Conservation (phyloP, 23 tunicate genomes). For the Oikopleura dioica region DNA sequence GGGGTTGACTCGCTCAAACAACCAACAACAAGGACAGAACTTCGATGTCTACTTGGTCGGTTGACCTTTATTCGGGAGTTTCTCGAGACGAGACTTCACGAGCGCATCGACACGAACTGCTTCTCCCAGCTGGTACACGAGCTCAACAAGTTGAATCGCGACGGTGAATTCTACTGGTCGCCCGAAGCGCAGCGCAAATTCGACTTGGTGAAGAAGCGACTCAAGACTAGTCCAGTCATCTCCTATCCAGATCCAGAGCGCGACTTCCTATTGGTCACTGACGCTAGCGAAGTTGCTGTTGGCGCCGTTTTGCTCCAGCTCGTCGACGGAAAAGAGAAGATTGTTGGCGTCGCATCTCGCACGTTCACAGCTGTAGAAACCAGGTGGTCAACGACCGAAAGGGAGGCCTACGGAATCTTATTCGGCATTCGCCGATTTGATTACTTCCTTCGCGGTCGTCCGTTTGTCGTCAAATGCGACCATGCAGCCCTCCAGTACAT, state of each 20-base stretch:
- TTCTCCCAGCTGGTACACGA: not conserved
- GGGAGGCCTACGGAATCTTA: slow-evolving; percentile 13
- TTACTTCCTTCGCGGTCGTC: not conserved
- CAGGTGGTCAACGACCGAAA: slow-evolving; percentile 14
- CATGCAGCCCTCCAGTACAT: not conserved
- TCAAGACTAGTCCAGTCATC: not conserved
- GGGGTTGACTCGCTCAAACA: not conserved
- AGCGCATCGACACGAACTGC: not conserved
- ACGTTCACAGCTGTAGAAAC: slow-evolving; percentile 8
- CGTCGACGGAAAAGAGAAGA: not conserved
- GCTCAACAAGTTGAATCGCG: not conserved
- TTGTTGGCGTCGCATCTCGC: not conserved
- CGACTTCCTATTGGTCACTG: not conserved
- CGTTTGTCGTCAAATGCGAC: not conserved
- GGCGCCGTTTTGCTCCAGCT: not conserved
- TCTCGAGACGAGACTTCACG: not conserved
- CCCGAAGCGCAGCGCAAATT: not conserved
- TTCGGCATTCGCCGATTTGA: not conserved
- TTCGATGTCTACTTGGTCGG: not conserved
- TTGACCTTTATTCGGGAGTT: not conserved
- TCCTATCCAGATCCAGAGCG: not conserved
- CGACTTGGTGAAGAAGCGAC: not conserved
- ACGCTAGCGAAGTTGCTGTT: not conserved
- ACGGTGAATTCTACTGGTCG: not conserved
- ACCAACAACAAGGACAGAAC: not conserved